phyloP scores from a whole-genome alignment of 2,888 invertebrate species.

The Embidobia sp. region DNA sequence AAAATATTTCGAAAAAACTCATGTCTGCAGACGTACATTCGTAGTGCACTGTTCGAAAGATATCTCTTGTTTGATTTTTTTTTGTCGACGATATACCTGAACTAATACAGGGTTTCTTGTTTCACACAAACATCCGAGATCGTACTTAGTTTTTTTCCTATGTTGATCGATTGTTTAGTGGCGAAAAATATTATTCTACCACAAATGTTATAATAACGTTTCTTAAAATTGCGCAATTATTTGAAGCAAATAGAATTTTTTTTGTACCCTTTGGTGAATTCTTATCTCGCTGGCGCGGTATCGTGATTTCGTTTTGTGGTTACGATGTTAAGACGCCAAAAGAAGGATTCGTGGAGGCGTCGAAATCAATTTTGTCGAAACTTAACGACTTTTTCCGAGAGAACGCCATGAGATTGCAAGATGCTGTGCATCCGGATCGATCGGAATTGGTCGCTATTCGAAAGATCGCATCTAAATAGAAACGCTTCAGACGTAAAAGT shows the following conservation, averaged over 20 bases:
- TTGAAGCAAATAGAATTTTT: constrained; percentile 37
- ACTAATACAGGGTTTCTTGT: constrained; percentile 10
- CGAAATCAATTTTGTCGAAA: constrained; percentile 61
- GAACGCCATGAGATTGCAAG: constrained; percentile 56
- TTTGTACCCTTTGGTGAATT: constrained; percentile 20
- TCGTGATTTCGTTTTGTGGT: constrained; percentile 53
- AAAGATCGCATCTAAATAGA: constrained; percentile 61
- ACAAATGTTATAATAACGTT: constrained; percentile 24
- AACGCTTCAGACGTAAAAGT: constrained; percentile 47
- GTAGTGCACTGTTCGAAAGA: not conserved
- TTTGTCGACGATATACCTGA: not conserved
- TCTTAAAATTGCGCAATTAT: constrained; percentile 33
- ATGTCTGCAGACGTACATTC: not conserved
- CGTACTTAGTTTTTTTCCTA: constrained; percentile 2
- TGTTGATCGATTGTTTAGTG: constrained; percentile 2
- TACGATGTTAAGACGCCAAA: constrained; percentile 48
- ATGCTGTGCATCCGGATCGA: constrained; percentile 54
- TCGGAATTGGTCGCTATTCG: constrained; percentile 60
- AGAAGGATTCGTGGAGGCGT: constrained; percentile 51
- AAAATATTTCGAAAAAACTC: too few relatives aligned
- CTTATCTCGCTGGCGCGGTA: constrained; percentile 30
- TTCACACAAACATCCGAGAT: constrained; percentile 11
- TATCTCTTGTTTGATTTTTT: not conserved
- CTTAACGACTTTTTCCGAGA: constrained; percentile 61
- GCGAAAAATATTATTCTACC: constrained; percentile 15